These are phyloP conservation scores for Linnaemya tessellans DNA, from an alignment of 2,888 invertebrate genomes.

Conservation along the genomic window DNA sequence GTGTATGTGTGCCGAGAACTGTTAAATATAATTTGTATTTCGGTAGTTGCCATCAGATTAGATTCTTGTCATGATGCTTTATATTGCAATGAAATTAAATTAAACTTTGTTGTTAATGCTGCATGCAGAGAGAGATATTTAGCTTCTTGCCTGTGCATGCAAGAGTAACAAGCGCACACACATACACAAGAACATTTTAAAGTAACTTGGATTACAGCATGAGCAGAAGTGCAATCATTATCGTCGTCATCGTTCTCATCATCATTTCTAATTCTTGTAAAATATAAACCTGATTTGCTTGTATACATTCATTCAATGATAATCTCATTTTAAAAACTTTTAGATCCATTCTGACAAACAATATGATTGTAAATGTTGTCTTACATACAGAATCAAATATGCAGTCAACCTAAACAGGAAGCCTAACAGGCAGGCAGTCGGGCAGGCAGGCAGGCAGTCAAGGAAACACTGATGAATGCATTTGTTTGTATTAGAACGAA, in stretches of 20 bases:
- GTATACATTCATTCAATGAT: constrained; percentile 54
- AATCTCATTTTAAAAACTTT: constrained; percentile 70
- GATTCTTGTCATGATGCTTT: constrained; percentile 69
- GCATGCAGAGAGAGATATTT: constrained; percentile 26
- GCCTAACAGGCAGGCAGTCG: not conserved
- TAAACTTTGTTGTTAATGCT: constrained; percentile 64
- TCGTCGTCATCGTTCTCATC: constrained; percentile 30
- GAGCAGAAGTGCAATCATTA: constrained; percentile 63
- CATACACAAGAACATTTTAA: constrained; percentile 45
- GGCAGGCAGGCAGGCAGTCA: not conserved
- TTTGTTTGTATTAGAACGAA: constrained; percentile 2
- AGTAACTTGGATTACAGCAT: constrained; percentile 28
- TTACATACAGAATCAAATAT: constrained; percentile 34
- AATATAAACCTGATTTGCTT: constrained; percentile 69
- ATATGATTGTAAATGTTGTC: constrained; percentile 38
- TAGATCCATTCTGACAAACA: constrained; percentile 61
- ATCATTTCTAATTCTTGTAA: constrained; percentile 61
- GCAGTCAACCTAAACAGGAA: constrained; percentile 9
- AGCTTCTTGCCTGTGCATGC: constrained; percentile 22
- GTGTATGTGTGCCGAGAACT: constrained; percentile 37
- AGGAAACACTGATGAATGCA: not conserved
- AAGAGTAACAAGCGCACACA: constrained; percentile 13
- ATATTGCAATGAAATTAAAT: constrained; percentile 71
- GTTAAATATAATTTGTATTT: constrained; percentile 70
- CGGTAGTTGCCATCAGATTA: constrained; percentile 71